Evolutionary conservation across 2,888 invertebrate species (phyloP).

Genomic region (Campaea margaritaria): DNA sequence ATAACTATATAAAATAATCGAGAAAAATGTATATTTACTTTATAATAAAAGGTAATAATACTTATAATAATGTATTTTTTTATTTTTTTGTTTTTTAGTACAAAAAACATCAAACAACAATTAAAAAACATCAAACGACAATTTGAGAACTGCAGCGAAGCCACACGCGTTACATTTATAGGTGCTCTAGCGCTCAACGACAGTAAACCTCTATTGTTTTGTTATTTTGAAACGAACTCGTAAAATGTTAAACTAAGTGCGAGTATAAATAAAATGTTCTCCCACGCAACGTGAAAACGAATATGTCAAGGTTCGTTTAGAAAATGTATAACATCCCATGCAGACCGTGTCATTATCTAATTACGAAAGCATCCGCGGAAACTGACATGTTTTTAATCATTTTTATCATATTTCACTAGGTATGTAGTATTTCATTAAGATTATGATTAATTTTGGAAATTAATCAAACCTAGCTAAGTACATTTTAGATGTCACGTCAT

Average conservation of each 20-base stretch:
- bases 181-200: conserved; percentile 1
- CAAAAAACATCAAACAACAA: no score
- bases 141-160: conserved; percentile 18
- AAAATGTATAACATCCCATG: conserved; percentile 61
- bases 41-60: no score
- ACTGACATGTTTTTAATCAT: conserved; percentile 50
- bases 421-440: conserved; percentile 17
- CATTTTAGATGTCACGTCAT: conserved; percentile 37
- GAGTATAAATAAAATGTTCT: conserved; percentile 61
- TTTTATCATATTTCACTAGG: conserved; percentile 18
- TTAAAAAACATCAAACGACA: background rate
- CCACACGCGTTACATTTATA: background rate
- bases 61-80: no score
- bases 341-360: conserved; percentile 61
- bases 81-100: no score
- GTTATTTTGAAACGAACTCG: conserved; percentile 39
- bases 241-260: conserved; percentile 38
- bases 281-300: conserved; percentile 66
- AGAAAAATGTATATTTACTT: background rate
- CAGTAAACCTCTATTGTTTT: conserved; percentile 26
- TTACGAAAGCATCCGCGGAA: conserved; percentile 52
- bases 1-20: background rate
- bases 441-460: conserved; percentile 24
- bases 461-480: background rate
- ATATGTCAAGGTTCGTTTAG: conserved; percentile 76